Conservation (phyloP, 2,113 vertebrate species). For the Hemiscyllium ocellatum region DNA sequence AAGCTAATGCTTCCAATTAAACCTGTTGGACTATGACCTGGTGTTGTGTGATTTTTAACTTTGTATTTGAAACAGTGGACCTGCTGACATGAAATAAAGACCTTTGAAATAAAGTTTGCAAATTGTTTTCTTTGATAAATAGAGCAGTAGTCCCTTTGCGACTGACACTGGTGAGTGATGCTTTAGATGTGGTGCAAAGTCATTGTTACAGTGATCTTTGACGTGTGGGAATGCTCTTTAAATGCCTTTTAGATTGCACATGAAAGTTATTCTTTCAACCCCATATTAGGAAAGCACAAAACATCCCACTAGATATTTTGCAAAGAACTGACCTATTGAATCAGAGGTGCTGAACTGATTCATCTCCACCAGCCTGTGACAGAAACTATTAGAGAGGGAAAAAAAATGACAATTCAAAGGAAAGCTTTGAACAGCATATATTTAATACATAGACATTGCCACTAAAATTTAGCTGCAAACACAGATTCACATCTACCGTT, state of each 20-base stretch:
- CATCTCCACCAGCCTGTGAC: not conserved
- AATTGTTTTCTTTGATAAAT: not conserved
- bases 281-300: not conserved
- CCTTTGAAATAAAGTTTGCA: not conserved
- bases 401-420: not conserved
- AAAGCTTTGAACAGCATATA: not conserved
- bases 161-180: not conserved
- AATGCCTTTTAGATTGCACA: not conserved
- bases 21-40: no score
- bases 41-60: no score
- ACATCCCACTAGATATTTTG: not conserved
- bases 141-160: not conserved
- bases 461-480: not conserved
- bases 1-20: no score
- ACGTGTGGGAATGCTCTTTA: not conserved
- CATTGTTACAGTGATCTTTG: not conserved
- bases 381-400: slow-evolving; percentile 25
- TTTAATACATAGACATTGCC: not conserved
- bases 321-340: not conserved
- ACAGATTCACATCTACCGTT: not conserved
- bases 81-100: not conserved
- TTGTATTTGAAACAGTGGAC: not conserved
- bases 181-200: not conserved
- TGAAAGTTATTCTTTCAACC: not conserved
- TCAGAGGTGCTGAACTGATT: not conserved